phyloP scores from a whole-genome alignment of 2,797 vertebrate genomes.

The Acanthurus tractus region DNA sequence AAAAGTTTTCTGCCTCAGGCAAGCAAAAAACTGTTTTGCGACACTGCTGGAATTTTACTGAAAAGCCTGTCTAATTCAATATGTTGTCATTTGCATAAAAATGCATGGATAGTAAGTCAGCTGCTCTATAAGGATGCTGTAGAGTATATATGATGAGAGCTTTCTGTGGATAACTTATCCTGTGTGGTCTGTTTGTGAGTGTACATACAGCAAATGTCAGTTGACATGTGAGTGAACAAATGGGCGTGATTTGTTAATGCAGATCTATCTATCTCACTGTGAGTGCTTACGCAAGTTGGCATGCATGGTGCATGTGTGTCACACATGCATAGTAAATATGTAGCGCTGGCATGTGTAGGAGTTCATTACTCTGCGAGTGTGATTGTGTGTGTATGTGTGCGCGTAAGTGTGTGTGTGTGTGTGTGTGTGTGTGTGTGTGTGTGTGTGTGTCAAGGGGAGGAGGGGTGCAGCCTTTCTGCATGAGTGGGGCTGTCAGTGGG shows the following conservation, averaged over 20 bases:
- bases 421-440: conserved; percentile 21
- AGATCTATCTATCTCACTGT: conserved; percentile 50
- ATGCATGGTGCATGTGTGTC: conserved; percentile 61
- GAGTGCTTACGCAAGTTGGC: conserved; percentile 57
- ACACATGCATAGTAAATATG: conserved; percentile 69
- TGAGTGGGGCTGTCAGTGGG: conserved; percentile 80
- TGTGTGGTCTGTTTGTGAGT: conserved; percentile 48
- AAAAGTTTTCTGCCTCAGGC: conserved; percentile 47
- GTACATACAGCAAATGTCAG: conserved; percentile 58
- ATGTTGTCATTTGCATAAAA: conserved; percentile 65
- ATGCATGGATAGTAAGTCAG: conserved; percentile 54
- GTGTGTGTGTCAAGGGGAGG: conserved; percentile 39
- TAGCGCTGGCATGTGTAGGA: conserved; percentile 47
- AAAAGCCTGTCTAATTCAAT: conserved; percentile 55
- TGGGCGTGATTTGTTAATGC: conserved; percentile 69
- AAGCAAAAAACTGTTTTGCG: conserved; percentile 41
- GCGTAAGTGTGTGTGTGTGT: conserved; percentile 37
- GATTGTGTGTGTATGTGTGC: conserved; percentile 32
- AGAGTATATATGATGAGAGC: conserved; percentile 1
- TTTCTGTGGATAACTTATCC: conserved; percentile 3
- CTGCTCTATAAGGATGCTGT: conserved; percentile 36
- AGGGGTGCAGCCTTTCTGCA: conserved; percentile 74
- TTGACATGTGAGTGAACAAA: conserved; percentile 74
- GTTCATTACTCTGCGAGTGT: conserved; percentile 60
- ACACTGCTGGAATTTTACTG: conserved; percentile 33